phyloP scores from a whole-genome alignment of 1,140 invertebrate genomes.

The Ooceraea biroi region DNA sequence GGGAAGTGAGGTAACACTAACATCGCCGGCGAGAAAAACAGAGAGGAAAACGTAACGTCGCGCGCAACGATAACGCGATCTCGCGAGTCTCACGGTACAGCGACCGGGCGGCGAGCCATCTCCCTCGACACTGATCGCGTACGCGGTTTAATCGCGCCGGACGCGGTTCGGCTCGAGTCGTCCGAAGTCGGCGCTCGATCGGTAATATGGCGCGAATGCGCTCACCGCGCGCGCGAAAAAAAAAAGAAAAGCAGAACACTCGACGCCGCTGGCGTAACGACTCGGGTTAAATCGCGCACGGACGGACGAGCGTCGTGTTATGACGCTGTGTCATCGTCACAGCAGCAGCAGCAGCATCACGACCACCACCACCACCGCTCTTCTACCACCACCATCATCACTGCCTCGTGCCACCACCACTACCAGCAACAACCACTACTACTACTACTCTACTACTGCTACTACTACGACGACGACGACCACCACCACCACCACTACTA shows the following conservation, averaged over 20 bases:
- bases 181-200: slow-evolving; percentile 64
- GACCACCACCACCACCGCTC: slow-evolving; percentile 58
- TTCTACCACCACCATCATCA: slow-evolving; percentile 31
- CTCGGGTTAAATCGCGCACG: slow-evolving; percentile 76
- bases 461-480: slow-evolving; percentile 4
- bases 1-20: slow-evolving; percentile 28
- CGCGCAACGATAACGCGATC: slow-evolving; percentile 13
- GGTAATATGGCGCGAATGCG: slow-evolving; percentile 71
- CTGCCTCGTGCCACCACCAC: slow-evolving; percentile 50
- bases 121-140: slow-evolving; percentile 66
- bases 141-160: slow-evolving; percentile 65
- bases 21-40: neutral
- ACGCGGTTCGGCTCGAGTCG: slow-evolving; percentile 53
- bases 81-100: slow-evolving; percentile 56
- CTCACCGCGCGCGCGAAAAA: slow-evolving; percentile 55
- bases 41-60: slow-evolving; percentile 28
- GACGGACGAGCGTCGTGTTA: slow-evolving; percentile 77
- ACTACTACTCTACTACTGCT: slow-evolving; percentile 33
- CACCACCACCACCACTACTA: slow-evolving; percentile 42
- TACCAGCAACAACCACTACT: slow-evolving; percentile 49
- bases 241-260: slow-evolving; percentile 37
- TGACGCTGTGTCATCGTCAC: slow-evolving; percentile 81
- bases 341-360: slow-evolving; percentile 75
- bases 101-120: slow-evolving; percentile 63
- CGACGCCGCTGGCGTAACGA: slow-evolving; percentile 66